These are phyloP conservation scores for Dicentrarchus labrax DNA, from an alignment of 2,113 vertebrate species.

Conservation along the genomic window DNA sequence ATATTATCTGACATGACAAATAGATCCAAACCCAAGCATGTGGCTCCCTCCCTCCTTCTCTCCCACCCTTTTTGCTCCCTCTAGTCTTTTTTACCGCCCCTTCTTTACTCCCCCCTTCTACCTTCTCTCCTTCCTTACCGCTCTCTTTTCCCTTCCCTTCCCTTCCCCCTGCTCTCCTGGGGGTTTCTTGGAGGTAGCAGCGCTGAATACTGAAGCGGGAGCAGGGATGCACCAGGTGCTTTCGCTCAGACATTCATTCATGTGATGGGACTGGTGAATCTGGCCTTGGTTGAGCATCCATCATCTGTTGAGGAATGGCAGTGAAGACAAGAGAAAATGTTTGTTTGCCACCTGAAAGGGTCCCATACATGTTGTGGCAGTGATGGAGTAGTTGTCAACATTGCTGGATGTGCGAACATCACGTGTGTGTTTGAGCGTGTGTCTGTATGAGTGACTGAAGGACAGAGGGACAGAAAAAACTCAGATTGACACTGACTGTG, in stretches of 20 bases:
- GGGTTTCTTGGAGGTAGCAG: conserved; percentile 1
- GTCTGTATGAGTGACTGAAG: background rate
- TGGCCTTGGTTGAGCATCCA: conserved; percentile 39
- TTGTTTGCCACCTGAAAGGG: conserved; percentile 25
- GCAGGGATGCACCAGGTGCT: conserved; percentile 38
- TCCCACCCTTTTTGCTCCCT: conserved; percentile 26
- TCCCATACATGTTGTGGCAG: conserved; percentile 4
- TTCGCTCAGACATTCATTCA: conserved; percentile 24
- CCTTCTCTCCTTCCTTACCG: background rate
- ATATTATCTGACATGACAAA: conserved; percentile 81
- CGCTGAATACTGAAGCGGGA: conserved; percentile 55
- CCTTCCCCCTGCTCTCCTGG: conserved; percentile 1
- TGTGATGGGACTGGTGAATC: conserved; percentile 39
- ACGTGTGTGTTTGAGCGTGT: conserved; percentile 16
- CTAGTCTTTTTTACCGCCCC: conserved; percentile 8
- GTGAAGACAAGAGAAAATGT: conserved; percentile 42
- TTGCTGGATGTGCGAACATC: background rate
- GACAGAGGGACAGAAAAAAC: background rate
- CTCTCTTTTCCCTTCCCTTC: background rate
- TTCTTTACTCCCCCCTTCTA: background rate
- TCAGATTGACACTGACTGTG: background rate
- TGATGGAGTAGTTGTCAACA: conserved; percentile 40
- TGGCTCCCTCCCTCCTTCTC: conserved; percentile 28
- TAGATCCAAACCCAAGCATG: conserved; percentile 58
- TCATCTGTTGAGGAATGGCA: conserved; percentile 32